A percentile compares a stretch with the other conserved stretches of the same genome.
These are phyloP conservation scores for Megalops atlanticus DNA, from an alignment of 2,113 vertebrate species.

Conservation along the genomic window DNA sequence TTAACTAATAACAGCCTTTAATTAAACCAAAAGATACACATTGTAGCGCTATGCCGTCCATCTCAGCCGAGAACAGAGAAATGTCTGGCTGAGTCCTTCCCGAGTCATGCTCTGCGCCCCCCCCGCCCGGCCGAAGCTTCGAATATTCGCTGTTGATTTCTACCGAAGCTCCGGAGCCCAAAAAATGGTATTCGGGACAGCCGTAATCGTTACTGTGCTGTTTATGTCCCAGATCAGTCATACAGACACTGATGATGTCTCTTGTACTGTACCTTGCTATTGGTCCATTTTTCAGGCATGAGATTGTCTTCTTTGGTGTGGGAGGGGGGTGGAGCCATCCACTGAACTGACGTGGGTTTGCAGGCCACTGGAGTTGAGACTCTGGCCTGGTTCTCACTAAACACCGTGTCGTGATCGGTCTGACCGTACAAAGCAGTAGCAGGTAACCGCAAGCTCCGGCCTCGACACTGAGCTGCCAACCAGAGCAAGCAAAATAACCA, in stretches of 20 bases:
- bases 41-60: too few relatives aligned
- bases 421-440: constrained; percentile 50
- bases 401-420: constrained; percentile 59
- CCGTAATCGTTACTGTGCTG: too few relatives aligned
- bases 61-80: too few relatives aligned
- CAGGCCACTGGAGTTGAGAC: constrained; percentile 36
- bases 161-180: too few relatives aligned
- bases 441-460: constrained; percentile 50
- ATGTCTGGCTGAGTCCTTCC: too few relatives aligned
- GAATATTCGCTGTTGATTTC: too few relatives aligned
- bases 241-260: background rate
- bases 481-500: background rate
- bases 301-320: constrained; percentile 75
- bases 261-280: constrained; percentile 56
- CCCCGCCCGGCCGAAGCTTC: too few relatives aligned
- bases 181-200: too few relatives aligned
- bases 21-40: too few relatives aligned
- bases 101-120: too few relatives aligned
- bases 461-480: constrained; percentile 56
- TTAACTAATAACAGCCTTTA: too few relatives aligned
- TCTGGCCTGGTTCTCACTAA: constrained; percentile 70
- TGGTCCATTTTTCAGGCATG: constrained; percentile 67
- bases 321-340: constrained; percentile 62
- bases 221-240: too few relatives aligned
- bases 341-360: constrained; percentile 49